Base-by-base conservation (phyloP, 2,888 invertebrate genomes). In the Tuberolachnus salignus region DNA sequence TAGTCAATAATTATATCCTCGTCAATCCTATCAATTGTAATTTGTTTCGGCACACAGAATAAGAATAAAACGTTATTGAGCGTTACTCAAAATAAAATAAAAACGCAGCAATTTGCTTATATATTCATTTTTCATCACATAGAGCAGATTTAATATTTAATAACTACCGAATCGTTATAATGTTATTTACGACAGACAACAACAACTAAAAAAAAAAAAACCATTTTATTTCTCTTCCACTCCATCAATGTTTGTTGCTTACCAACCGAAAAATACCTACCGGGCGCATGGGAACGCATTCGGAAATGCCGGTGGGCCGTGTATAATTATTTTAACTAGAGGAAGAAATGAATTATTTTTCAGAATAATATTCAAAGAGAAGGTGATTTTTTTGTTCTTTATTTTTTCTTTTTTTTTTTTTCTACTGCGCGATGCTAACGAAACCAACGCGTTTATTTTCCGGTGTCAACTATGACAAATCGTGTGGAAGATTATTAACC, bases 241-340 rank as follows among this genome's bases (percentile, higher is more conserved):
- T 55, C 49, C 26, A 26, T 67, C 23, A 49, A 55, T 49, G 44
- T 57, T 75, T 13, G 66, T 34, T 57, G 57, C 46, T 67, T 57
- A 75, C 67, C 34, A 19, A 75, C 75, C 46, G 66, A 75, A 67
- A 75, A 66, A 34, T 46, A 67, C 44, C 67, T 44, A 59, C 21
- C 57, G 64, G 44, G 55, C 57, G 66, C 75, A 55, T 75, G 75
- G 67, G 67, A 75, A 67, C 66, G 64, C 34, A 23, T 73, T 66
- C 55, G 75, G 75, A 75, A 46, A 75, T 75, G 59, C 67, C 75
- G 67, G 75, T 59, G 75, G 67, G 67, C 75, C 75, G 75, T 75
- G 67, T 75, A 75, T 75, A 75, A 75, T 75, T 75, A 75, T 75
- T 75, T 75, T 75, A 75, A 75, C 75, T 75, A 75, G 75, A 75